Evolutionary conservation across 2,888 invertebrate species (phyloP), one percentile per base, ranked within the genome.

Genomic region (Andrena fulva): DNA sequence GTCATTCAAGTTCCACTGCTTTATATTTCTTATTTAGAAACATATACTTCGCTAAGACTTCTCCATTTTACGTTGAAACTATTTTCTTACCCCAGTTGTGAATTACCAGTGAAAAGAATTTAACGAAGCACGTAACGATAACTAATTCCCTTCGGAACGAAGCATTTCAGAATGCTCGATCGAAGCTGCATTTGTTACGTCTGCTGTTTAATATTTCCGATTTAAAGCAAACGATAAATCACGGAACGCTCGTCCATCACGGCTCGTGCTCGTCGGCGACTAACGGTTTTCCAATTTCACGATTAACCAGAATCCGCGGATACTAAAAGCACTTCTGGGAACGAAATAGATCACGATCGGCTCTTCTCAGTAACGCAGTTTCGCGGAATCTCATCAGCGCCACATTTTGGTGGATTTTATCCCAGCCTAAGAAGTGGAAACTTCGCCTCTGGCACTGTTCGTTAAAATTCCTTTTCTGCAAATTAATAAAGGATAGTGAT

Each of bases 231-330:
- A 54, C 70, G 69, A 70, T 76, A 62, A 70, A 70, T 76, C 70
- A 42, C 16, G 12, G 20, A 33, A 42, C 20, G 54, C n/a, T 70
- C 70, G 42, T 76, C 54, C 62, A 63, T 76, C 54, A 76, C 54
- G 70, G 70, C 70, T 70, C 62, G 12, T 20, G 16, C 8, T 54
- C 73, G 56, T 74, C 42, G 16, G 27, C 35, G n/a, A 60, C 62
- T 68, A 75, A 68, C 75, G 60, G 69, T 33, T 52, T 68, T 62
- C 29, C 75, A 50, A 69, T 67, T 75, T 60, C 29, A 7, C 69
- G 50, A 75, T 75, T 75, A 75, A 35, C 50, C 6, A 48, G 33
- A 16, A 16, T 31, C 35, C 31, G 10, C 56, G 59, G 3, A 12
- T 52, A 29, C 33, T 48, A 16, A 42, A 59, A 29, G 27, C 16